A percentile compares a stretch with the other conserved stretches of the same genome.
Evolutionary conservation across 2,113 vertebrate species (phyloP).

Genomic region (Colinus virginianus): DNA sequence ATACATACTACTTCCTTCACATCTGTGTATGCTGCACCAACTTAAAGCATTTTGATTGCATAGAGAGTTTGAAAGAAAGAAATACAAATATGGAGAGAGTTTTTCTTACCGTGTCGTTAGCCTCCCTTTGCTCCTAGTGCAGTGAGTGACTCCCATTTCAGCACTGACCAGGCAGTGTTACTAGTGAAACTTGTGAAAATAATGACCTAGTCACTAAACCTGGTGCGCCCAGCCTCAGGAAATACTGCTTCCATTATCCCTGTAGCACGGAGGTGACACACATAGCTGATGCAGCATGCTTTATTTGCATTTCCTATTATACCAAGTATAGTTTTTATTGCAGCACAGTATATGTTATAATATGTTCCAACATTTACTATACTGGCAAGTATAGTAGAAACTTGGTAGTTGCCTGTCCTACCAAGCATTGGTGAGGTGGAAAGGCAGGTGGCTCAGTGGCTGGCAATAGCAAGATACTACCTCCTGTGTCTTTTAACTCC

Average conservation of each 20-base stretch:
- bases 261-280: neutral
- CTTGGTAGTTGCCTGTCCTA: neutral
- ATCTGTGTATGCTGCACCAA: neutral
- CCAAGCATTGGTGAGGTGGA: rapidly evolving
- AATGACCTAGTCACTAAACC: neutral
- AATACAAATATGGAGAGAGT: neutral
- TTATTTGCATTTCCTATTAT: neutral
- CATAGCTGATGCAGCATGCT: rapidly evolving
- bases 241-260: neutral
- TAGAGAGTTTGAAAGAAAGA: neutral
- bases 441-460: rapidly evolving
- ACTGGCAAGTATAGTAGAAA: neutral
- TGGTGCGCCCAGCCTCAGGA: rapidly evolving
- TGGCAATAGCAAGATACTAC: neutral
- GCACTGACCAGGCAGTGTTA: neutral
- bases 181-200: neutral
- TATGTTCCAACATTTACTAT: too few species aligned
- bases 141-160: neutral
- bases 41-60: neutral
- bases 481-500: neutral
- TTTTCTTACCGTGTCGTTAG: neutral
- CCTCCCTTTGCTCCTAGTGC: neutral
- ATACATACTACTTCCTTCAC: neutral
- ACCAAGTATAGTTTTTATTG: neutral
- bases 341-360: too few species aligned